phyloP scores from a whole-genome alignment of 2,888 invertebrate species.

The Eueremaeus valkanovi region DNA sequence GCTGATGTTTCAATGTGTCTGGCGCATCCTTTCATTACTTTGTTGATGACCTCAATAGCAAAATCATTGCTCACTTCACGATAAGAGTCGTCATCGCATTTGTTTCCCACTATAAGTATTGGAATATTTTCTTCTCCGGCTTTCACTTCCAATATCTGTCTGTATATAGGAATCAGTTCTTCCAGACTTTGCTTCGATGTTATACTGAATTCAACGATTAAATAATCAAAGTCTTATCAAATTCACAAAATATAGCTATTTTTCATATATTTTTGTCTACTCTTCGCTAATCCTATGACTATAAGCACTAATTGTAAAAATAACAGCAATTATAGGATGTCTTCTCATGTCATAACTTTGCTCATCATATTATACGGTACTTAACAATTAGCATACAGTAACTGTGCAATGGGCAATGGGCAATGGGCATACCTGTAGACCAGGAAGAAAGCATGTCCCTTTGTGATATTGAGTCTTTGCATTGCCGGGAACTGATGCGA shows the following conservation, averaged over 20 bases:
- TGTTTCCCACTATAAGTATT: conserved; percentile 96
- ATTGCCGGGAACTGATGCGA: conserved; percentile 99
- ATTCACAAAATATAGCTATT: background rate
- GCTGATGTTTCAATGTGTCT: conserved; percentile 99
- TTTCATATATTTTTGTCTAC: no score
- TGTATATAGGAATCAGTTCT: conserved; percentile 92
- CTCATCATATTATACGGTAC: no score
- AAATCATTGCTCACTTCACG: conserved; percentile 66
- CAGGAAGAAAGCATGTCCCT: conserved; percentile 98
- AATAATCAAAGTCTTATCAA: background rate
- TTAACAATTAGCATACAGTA: no score
- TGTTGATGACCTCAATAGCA: conserved; percentile 74
- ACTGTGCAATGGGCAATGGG: no score
- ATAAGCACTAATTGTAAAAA: no score
- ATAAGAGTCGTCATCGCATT: conserved; percentile 89
- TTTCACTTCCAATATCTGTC: conserved; percentile 79
- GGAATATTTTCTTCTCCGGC: conserved; percentile 62
- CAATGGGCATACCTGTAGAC: conserved; percentile 58
- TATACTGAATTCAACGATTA: conserved; percentile 69
- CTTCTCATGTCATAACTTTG: no score
- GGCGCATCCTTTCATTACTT: conserved; percentile 64
- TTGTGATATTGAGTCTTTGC: conserved; percentile 96
- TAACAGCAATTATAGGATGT: no score
- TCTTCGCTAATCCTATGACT: no score
- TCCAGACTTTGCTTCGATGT: conserved; percentile 91